Conservation (phyloP, 2,113 vertebrate genomes). For the Tyrannus savana region DNA sequence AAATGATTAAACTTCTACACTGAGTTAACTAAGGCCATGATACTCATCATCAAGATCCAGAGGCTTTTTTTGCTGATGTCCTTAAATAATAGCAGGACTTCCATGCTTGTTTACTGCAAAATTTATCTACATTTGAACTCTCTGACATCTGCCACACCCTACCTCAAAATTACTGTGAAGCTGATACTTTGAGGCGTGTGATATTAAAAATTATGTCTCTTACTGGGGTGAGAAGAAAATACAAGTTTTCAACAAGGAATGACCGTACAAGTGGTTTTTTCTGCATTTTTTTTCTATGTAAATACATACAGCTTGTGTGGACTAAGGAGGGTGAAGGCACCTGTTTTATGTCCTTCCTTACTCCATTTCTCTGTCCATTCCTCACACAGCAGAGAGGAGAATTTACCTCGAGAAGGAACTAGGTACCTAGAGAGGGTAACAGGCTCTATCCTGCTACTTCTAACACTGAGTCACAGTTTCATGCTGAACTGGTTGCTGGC, state of each 20-base stretch:
- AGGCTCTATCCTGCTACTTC: neutral
- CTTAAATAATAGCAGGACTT: neutral
- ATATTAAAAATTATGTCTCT: rapidly evolving
- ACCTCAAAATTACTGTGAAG: neutral
- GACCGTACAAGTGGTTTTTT: neutral
- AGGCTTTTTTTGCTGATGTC: neutral
- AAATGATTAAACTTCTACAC: neutral
- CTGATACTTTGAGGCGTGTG: neutral
- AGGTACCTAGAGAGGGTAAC: neutral
- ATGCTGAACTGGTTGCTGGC: neutral
- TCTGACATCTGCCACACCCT: neutral
- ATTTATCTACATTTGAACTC: neutral
- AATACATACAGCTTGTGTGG: neutral
- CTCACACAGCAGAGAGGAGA: neutral
- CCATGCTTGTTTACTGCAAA: neutral
- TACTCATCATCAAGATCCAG: neutral
- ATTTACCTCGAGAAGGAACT: neutral
- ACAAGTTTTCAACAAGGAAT: neutral
- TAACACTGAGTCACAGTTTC: neutral
- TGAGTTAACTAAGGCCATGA: neutral
- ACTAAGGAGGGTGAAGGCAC: neutral
- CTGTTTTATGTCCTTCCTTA: neutral
- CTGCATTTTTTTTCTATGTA: neutral
- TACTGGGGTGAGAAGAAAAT: neutral
- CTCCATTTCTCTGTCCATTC: neutral